phyloP scores from a whole-genome alignment of 2,888 invertebrate genomes.

The Periphyllus acericola region DNA sequence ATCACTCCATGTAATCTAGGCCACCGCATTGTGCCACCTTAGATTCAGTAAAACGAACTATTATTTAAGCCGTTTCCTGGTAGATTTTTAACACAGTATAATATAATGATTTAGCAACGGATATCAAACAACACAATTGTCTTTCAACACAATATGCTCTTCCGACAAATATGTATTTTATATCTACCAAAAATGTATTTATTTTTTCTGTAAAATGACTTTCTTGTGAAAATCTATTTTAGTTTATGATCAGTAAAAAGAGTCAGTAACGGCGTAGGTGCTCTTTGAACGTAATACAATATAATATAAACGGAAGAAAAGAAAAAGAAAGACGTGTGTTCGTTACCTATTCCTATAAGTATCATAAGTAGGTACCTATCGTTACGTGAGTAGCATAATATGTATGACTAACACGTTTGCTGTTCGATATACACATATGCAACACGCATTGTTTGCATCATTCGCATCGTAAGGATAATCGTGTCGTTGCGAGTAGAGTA shows the following conservation, averaged over 20 bases:
- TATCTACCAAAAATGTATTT: no score
- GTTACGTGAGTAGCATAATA: constrained; percentile 6
- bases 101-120: background rate
- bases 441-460: no score
- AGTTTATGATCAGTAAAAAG: no score
- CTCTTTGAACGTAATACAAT: background rate
- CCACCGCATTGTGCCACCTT: constrained; percentile 35
- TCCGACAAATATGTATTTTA: no score
- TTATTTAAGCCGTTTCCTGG: constrained; percentile 38
- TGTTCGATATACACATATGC: background rate
- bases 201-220: no score
- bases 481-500: no score
- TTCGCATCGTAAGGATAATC: no score
- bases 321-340: background rate
- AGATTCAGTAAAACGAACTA: constrained; percentile 51
- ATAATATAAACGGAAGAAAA: background rate
- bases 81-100: constrained; percentile 16
- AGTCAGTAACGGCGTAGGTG: no score
- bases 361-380: background rate
- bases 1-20: constrained; percentile 40
- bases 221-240: no score
- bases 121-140: no score
- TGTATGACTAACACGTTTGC: background rate
- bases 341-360: background rate
- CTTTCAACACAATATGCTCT: no score